Evolutionary conservation across 2,888 invertebrate genomes (phyloP), one percentile per base, ranked within the genome.

Genomic region (Apamea anceps): DNA sequence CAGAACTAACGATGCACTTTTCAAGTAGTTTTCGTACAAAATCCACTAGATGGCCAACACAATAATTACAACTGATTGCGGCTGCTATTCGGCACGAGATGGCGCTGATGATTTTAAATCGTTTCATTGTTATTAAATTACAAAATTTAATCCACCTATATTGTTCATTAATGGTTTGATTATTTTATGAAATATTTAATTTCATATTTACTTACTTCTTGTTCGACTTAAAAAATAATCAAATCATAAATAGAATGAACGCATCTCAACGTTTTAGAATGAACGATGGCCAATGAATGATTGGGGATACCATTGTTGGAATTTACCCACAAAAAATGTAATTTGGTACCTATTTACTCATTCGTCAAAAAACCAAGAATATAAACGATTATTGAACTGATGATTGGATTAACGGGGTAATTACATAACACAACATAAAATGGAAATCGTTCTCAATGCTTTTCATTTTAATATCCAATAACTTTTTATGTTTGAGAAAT

Each of bases 161-260:
- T 63, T 3, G 1, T 62, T 32, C 0, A 8, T 12, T 0, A 15
- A 25, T 48, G 0, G 0, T n/a, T 32, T 1, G 0, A 65, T n/a
- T 54, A 62, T 28, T 54, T 62, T n/a, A 15, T 13, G 0, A 28
- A 45, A 48, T 25, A 13, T 13, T 28, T 37, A 28, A 13, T 6
- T 48, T 15, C 10, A 21, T 57, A 18, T 0, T 13, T 13, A 45
- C 15, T 15, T 42, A 12, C 21, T 21, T 6, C 8, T 37, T 7
- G 13, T n/a, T 13, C 7, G 12, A 21, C 1, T 18, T 45, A n/a
- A 18, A 54, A 62, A 73, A 72, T 42, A n/a, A 67, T 76, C 15
- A 62, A 71, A n/a, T 73, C 37, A 15, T 88, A 82, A 84, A 87
- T 76, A 91, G 92, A 91, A 90, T 89, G 90, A 91, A 86, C 81